phyloP scores from a whole-genome alignment of 2,797 vertebrate genomes.

The Sarcophilus harrisii region DNA sequence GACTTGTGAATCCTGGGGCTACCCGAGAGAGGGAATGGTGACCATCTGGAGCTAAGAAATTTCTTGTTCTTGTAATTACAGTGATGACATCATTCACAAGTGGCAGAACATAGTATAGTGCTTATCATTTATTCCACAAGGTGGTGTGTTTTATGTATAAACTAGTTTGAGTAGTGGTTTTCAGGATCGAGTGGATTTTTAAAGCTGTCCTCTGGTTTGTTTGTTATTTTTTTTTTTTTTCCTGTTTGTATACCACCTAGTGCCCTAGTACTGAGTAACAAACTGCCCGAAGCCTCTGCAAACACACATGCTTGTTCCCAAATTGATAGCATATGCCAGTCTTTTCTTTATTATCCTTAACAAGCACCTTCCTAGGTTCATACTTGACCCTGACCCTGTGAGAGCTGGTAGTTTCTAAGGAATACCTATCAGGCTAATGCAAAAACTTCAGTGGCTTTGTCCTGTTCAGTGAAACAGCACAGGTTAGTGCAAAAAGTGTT shows the following conservation, averaged over 20 bases:
- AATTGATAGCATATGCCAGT: constrained; percentile 62
- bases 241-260: constrained; percentile 68
- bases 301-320: constrained; percentile 39
- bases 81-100: constrained; percentile 67
- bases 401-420: constrained; percentile 22
- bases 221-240: constrained; percentile 26
- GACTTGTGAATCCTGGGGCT: constrained; percentile 37
- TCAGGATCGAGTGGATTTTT: constrained; percentile 64
- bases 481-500: background rate
- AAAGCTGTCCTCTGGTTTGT: constrained; percentile 52
- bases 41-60: constrained; percentile 71
- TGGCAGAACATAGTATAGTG: constrained; percentile 55
- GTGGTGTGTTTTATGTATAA: constrained; percentile 71
- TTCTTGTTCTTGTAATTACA: constrained; percentile 60
- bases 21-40: constrained; percentile 45
- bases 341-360: constrained; percentile 49
- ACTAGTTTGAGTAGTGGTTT: constrained; percentile 37
- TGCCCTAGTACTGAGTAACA: constrained; percentile 59
- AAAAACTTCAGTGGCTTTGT: constrained; percentile 21
- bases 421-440: background rate
- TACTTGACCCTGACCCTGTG: constrained; percentile 50
- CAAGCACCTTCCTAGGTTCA: constrained; percentile 14
- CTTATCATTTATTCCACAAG: constrained; percentile 69
- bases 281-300: constrained; percentile 43
- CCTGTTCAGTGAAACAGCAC: background rate